Evolutionary conservation across 1,140 invertebrate species (phyloP), one percentile per base, ranked within the genome.

Genomic region (Palaemon carinicauda): DNA sequence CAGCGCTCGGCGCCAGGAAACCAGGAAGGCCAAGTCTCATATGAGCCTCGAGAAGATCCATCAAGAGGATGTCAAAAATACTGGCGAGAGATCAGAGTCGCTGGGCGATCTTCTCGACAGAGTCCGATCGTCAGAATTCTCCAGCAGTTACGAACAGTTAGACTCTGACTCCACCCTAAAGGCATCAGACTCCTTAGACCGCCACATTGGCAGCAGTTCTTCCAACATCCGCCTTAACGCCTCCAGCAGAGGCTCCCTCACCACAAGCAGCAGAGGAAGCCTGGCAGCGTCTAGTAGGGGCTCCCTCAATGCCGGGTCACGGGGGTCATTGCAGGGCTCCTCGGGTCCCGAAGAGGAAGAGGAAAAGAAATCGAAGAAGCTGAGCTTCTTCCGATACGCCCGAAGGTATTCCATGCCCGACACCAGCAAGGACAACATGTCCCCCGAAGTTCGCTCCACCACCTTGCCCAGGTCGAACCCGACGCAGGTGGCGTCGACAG

Each of bases 241-340:
- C 19, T 82, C 82, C 79, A 89, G 89, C 41, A 81, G 89, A 19
- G 89, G 89, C 17, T 89, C 89, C 17, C 82, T 89, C 52, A 89
- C 89, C 50, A 89, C 89, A n/a, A 89, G 89, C 74, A 89, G 89
- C 71, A 80, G 89, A 78, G 89, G 89, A 17, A 89, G 89, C 71
- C 60, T 89, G 31, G 89, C 89, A 27, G 86, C 89, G 1, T 89
- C 89, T 71, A 89, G 89, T 82, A 77, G 89, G 41, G 89, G 89
- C 27, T 89, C 89, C 19, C 69, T 89, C 21, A 87, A 89, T 60
- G 89, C 87, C n/a, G 87, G 86, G 24, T 88, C 87, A 19, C 81
- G 90, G 24, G 92, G 93, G 87, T 92, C 92, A 90, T 94, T 96
- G 90, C 94, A 95, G 88, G 95, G 95, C 90, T 94, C 94, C 0